These are phyloP conservation scores for Colaptes auratus DNA, from an alignment of 2,113 vertebrate species.

Conservation along the genomic window DNA sequence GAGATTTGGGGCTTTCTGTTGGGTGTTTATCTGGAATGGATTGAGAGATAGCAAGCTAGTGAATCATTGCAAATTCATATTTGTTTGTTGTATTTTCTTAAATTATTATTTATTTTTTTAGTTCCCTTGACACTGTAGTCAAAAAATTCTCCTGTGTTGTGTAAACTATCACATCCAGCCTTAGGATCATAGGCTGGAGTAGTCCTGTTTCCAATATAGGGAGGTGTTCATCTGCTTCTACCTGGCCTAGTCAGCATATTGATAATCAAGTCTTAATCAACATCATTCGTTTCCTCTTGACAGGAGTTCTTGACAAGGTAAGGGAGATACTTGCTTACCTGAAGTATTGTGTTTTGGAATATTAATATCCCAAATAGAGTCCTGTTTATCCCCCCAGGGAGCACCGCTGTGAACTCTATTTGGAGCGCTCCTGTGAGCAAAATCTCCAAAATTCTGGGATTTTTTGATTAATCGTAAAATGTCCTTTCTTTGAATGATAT, in stretches of 20 bases:
- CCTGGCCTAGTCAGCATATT: not conserved
- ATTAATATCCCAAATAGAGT: not conserved
- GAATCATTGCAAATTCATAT: not conserved
- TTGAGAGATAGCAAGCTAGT: not conserved
- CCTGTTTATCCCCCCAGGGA: not conserved
- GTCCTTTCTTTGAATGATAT: not conserved
- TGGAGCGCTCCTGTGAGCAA: not conserved
- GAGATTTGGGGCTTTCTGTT: not conserved
- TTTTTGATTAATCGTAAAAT: not conserved
- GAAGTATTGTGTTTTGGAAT: not conserved
- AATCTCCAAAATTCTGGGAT: not conserved
- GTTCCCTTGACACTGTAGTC: too few relatives aligned
- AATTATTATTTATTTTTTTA: too few relatives aligned
- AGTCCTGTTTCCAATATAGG: not conserved
- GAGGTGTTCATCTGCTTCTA: not conserved
- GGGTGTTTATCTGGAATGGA: not conserved
- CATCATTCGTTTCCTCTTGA: not conserved
- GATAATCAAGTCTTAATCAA: not conserved
- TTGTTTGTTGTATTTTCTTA: too few relatives aligned
- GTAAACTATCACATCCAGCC: not conserved
- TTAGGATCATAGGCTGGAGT: not conserved
- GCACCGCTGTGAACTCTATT: not conserved
- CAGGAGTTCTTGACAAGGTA: not conserved
- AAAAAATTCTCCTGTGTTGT: not conserved
- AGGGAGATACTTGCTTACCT: not conserved